Conservation (phyloP, 2,797 vertebrate species). For the Xenops minutus region DNA sequence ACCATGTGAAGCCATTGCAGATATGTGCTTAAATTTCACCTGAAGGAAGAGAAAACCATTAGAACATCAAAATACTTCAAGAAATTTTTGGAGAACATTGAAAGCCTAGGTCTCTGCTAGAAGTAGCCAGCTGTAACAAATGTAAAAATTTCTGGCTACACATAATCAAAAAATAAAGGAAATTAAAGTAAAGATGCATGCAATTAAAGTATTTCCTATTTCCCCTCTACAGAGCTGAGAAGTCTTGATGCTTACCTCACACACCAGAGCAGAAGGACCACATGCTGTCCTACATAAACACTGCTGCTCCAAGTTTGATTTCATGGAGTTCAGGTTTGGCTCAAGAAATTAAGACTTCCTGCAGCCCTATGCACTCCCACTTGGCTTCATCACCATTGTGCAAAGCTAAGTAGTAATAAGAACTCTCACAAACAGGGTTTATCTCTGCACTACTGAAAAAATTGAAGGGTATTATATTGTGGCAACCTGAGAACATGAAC, state of each 20-base stretch:
- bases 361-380: not conserved
- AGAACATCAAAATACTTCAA: not conserved
- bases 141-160: not conserved
- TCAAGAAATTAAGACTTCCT: slow-evolving; percentile 10
- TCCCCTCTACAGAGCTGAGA: not conserved
- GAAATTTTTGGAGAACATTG: not conserved
- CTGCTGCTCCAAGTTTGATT: not conserved
- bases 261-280: slow-evolving; percentile 12
- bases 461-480: not conserved
- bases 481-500: not conserved
- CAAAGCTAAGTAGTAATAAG: not conserved
- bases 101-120: not conserved
- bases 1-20: not conserved
- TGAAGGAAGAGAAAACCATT: not conserved
- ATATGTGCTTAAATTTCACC: not conserved
- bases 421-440: not conserved
- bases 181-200: slow-evolving; percentile 20
- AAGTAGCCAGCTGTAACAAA: not conserved
- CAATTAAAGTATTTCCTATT: slow-evolving; percentile 26
- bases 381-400: not conserved
- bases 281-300: slow-evolving; percentile 12
- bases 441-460: not conserved
- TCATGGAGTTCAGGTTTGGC: slow-evolving; percentile 7
- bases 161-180: not conserved
- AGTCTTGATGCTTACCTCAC: slow-evolving; percentile 6